Evolutionary conservation across 2,797 vertebrate genomes (phyloP), one percentile per base, ranked within the genome.

Genomic region (Hydrocynus forskahlii): DNA sequence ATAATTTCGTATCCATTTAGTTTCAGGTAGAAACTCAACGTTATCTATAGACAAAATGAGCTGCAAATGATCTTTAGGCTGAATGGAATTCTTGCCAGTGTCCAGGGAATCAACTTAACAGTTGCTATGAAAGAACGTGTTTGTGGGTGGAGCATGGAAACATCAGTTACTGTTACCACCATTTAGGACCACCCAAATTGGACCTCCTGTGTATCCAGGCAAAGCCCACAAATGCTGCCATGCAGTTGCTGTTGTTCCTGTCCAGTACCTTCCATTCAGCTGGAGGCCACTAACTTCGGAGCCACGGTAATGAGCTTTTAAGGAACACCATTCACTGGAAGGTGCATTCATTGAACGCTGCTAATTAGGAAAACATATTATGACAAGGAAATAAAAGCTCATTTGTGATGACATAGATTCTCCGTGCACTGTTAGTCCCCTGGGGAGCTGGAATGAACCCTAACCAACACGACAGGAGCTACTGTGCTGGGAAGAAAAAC

Each of bases 311-410:
- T 74, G 52, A 60, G 35, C 60, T 72, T 63, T 75, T 76, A 50
- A 21, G 48, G 23, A 81, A 66, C 52, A 62, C 25, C 19, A 29
- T 80, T 57, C 21, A 38, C 43, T 59, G 5, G n/a, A 76, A 83
- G 73, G 72, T 76, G 54, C 73, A n/a, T 57, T 83, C 79, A 86
- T 63, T 79, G 75, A 72, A 66, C 16, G 50, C 69, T 82, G 43
- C 71, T 79, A 83, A 82, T 45, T 43, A 67, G 64, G 54, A 62
- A 81, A 72, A 72, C 13, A 4, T 73, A 43, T 81, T 69, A 75
- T 79, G 76, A 75, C 75, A 73, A 76, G 69, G 19, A 87, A 78
- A 81, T 59, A 35, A 66, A 82, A 77, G 74, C 79, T 78, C 16
- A 83, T 80, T 78, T 73, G 76, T 75, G 75, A 57, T 77, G 63